Conservation (phyloP, 2,888 invertebrate genomes). For the Agonum fuliginosum region DNA sequence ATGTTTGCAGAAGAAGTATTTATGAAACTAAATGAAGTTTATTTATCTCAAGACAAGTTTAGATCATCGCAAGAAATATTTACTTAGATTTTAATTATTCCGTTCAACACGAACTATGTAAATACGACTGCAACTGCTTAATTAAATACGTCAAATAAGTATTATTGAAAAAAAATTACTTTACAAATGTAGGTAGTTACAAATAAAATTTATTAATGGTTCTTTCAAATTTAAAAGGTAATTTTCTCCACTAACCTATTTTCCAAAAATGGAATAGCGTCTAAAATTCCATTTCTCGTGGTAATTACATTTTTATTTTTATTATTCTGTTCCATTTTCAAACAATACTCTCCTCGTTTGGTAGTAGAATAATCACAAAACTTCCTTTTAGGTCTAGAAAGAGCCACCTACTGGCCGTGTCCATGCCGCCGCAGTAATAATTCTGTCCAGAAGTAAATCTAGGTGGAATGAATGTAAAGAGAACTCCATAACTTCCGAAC, state of each 20-base stretch:
- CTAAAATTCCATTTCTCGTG: neutral
- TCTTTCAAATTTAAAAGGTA: too few species aligned
- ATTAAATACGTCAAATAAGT: neutral
- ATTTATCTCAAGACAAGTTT: neutral
- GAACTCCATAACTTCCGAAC: slow-evolving; percentile 2
- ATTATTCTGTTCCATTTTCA: slow-evolving; percentile 5
- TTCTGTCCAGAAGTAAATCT: slow-evolving; percentile 39
- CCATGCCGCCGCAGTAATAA: slow-evolving; percentile 39
- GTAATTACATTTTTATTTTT: slow-evolving; percentile 28
- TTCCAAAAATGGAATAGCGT: neutral
- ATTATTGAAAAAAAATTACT: too few species aligned
- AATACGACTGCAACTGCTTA: neutral
- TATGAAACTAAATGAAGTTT: neutral
- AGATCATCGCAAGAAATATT: neutral
- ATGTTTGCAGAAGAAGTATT: neutral
- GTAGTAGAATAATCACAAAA: slow-evolving; percentile 21
- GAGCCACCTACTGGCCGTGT: slow-evolving; percentile 15
- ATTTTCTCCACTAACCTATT: neutral
- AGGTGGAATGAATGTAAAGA: slow-evolving; percentile 35
- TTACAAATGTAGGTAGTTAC: too few species aligned
- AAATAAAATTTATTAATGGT: neutral
- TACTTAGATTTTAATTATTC: neutral
- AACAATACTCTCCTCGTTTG: slow-evolving; percentile 23
- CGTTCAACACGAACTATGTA: neutral
- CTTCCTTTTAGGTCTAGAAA: slow-evolving; percentile 27